These are phyloP conservation scores for Flexamia atlantica DNA, from an alignment of 2,888 invertebrate species.

Conservation along the genomic window DNA sequence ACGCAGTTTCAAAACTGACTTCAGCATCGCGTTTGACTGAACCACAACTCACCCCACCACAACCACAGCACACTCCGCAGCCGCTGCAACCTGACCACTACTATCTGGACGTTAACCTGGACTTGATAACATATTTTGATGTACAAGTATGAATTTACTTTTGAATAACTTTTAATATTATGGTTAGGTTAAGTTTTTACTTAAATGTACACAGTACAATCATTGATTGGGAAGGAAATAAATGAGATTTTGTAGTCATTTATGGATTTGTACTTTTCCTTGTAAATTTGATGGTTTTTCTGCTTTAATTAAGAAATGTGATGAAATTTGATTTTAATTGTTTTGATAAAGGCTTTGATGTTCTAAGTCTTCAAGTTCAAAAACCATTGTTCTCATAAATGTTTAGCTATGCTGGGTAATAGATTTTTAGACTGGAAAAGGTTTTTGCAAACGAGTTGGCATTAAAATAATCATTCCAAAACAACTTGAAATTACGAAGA, in stretches of 20 bases:
- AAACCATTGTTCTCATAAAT: no score
- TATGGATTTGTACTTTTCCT: not conserved
- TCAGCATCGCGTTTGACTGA: constrained; percentile 93
- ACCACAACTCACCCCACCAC: no score
- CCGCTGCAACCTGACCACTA: not conserved
- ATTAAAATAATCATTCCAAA: no score
- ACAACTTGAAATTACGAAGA: no score
- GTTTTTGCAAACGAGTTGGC: no score
- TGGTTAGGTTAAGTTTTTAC: constrained; percentile 37
- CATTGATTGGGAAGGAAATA: not conserved
- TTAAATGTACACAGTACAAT: constrained; percentile 14
- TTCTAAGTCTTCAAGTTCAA: no score
- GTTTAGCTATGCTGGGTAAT: no score
- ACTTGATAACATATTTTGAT: constrained; percentile 30
- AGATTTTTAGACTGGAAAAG: no score
- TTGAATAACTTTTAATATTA: not conserved
- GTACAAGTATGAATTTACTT: not conserved
- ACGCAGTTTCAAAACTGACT: constrained; percentile 95
- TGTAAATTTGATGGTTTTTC: not conserved
- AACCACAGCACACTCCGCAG: not conserved
- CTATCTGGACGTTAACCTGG: not conserved
- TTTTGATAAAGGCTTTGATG: no score
- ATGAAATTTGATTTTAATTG: no score
- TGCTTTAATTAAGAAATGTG: no score
- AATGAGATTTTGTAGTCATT: not conserved